These are phyloP conservation scores for Cichlasoma orientale DNA, from an alignment of 2,797 vertebrate species.

Conservation along the genomic window DNA sequence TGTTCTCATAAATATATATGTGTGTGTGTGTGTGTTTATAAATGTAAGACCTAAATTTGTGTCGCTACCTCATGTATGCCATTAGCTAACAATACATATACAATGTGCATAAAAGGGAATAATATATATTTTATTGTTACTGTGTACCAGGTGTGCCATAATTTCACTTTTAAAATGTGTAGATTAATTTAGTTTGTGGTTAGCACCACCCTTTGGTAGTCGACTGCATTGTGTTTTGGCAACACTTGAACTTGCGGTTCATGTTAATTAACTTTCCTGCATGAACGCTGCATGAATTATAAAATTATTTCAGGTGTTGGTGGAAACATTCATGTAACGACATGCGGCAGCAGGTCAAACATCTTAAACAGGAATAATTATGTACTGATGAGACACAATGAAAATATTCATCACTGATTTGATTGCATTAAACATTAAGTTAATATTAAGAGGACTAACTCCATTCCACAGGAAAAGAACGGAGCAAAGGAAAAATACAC, in stretches of 20 bases:
- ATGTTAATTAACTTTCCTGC: conserved; percentile 51
- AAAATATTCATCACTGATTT: neutral
- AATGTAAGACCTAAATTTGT: conserved; percentile 32
- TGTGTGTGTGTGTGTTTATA: conserved; percentile 13
- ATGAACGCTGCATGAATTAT: conserved; percentile 29
- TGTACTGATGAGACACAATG: neutral
- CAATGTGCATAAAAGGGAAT: conserved; percentile 13
- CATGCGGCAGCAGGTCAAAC: neutral
- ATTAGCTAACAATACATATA: conserved; percentile 4
- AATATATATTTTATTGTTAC: conserved; percentile 4
- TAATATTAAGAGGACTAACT: neutral
- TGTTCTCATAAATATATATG: neutral
- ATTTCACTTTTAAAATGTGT: conserved; percentile 8
- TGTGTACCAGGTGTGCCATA: conserved; percentile 1
- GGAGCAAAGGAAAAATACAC: neutral
- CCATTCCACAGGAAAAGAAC: neutral
- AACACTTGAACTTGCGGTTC: conserved; percentile 33
- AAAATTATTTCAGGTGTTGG: conserved; percentile 19
- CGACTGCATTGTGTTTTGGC: conserved; percentile 50
- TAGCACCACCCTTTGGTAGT: conserved; percentile 75
- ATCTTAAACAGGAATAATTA: conserved; percentile 1
- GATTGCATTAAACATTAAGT: conserved; percentile 4
- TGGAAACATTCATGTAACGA: conserved; percentile 24
- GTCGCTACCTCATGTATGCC: conserved; percentile 18
- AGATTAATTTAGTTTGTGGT: conserved; percentile 65